phyloP scores from a whole-genome alignment of 2,797 vertebrate species.

The Sebastes cheni region DNA sequence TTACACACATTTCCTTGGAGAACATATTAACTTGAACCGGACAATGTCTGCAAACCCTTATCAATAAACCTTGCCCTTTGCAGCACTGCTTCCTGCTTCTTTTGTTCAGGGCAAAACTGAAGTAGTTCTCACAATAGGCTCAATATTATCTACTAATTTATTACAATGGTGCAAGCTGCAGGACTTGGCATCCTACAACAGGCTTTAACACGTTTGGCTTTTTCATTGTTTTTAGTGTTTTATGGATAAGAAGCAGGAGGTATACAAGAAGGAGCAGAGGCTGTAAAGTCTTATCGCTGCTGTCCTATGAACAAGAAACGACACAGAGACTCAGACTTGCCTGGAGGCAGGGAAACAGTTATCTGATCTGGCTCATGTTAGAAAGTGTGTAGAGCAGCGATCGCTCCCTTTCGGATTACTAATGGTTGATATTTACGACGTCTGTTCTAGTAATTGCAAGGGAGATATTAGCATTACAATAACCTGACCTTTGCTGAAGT shows the following conservation, averaged over 20 bases:
- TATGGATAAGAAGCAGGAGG: neutral
- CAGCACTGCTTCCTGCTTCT: constrained; percentile 1
- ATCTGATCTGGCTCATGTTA: constrained; percentile 17
- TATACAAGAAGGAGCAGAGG: neutral
- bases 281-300: constrained; percentile 14
- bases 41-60: neutral
- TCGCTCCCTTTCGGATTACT: constrained; percentile 5
- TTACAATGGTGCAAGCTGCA: neutral
- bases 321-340: constrained; percentile 4
- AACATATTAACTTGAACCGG: constrained; percentile 11
- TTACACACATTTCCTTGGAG: neutral
- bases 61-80: constrained; percentile 5
- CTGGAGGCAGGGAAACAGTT: neutral
- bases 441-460: constrained; percentile 1
- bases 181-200: neutral
- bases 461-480: constrained; percentile 18
- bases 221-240: constrained; percentile 13
- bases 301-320: neutral
- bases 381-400: neutral
- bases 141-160: neutral
- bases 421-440: constrained; percentile 9
- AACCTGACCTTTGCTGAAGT: constrained; percentile 34
- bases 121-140: neutral
- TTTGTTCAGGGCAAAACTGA: constrained; percentile 13
- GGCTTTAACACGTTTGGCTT: neutral